Base-by-base conservation (phyloP, 2,888 invertebrate genomes). In the Tryphoninae sp. region DNA sequence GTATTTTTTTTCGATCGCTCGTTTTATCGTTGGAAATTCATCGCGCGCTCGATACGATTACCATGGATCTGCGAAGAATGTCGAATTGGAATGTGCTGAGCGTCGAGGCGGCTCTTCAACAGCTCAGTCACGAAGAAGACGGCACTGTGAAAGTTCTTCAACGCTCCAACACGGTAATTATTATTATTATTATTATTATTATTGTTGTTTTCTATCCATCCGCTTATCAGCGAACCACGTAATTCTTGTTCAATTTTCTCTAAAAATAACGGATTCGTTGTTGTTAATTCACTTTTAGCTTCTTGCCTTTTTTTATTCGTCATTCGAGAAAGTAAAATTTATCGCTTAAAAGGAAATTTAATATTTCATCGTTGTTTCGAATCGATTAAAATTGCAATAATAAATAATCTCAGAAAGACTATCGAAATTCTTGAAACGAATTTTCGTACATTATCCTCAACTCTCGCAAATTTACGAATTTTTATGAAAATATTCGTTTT, bases 11-110 rank as follows among this genome's bases (percentile, higher is more conserved):
- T 51, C 68, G 68, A 58, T 51, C 9, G 51, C 9, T 58, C 59
- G 13, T 7, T 78, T 72, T 62, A 67, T 68, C 26, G 9, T 72
- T 71, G 22, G 59, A 19, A 51, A 68, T 71, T 19, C 40, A 62
- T 61, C 59, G 72, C 11, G 69, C 59, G 61, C 40, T 49, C 49
- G 58, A 58, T 22, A 16, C 40, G 40, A 71, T 59, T 51, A n/a
- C 33, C 59, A 91, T 91, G 91, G 92, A 91, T 81, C 6, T 84
- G 49, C 90, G 92, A 84, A 91, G 92, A 86, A 90, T 92, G 91
- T 92, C 92, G 0, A 92, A 89, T 83, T 92, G 92, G 92, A 92
- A 92, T 83, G 90, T 89, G 45, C 84, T 92, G 78, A 92, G 90
- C 85, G 87, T 92, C 51, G 92, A 91, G 80, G 90, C 90, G 22